Evolutionary conservation across 2,113 vertebrate species (phyloP).

Genomic region (Erpornis zantholeuca): DNA sequence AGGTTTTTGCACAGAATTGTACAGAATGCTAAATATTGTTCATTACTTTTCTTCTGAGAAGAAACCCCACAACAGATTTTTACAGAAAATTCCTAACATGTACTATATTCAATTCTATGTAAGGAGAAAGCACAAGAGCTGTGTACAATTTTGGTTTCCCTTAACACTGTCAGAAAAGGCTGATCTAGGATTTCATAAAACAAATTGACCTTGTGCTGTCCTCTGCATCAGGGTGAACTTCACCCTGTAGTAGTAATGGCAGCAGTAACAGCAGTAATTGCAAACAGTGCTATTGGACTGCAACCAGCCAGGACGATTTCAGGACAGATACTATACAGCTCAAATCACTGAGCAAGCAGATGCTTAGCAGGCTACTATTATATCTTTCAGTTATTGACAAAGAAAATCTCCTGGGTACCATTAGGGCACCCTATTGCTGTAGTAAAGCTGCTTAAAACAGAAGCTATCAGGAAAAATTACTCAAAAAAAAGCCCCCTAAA

Average conservation of each 20-base stretch:
- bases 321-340: background rate
- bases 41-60: background rate
- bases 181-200: background rate
- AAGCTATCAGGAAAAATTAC: background rate
- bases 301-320: constrained; percentile 29
- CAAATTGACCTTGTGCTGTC: constrained; percentile 6
- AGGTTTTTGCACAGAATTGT: background rate
- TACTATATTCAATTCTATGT: background rate
- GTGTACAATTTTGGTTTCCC: background rate
- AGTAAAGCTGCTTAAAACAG: constrained; percentile 11
- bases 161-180: background rate
- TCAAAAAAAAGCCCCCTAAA: background rate
- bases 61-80: background rate
- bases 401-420: background rate
- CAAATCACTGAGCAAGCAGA: constrained; percentile 12
- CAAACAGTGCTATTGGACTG: background rate
- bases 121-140: background rate
- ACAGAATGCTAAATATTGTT: background rate
- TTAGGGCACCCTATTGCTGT: background rate
- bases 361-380: constrained; percentile 5
- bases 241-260: background rate
- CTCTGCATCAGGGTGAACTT: background rate
- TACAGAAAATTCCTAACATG: background rate
- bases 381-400: constrained; percentile 7
- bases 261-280: constrained; percentile 14